Evolutionary conservation across 2,113 vertebrate genomes (phyloP), one percentile per base, ranked within the genome.

Genomic region (Nothocercus nigrocapillus): DNA sequence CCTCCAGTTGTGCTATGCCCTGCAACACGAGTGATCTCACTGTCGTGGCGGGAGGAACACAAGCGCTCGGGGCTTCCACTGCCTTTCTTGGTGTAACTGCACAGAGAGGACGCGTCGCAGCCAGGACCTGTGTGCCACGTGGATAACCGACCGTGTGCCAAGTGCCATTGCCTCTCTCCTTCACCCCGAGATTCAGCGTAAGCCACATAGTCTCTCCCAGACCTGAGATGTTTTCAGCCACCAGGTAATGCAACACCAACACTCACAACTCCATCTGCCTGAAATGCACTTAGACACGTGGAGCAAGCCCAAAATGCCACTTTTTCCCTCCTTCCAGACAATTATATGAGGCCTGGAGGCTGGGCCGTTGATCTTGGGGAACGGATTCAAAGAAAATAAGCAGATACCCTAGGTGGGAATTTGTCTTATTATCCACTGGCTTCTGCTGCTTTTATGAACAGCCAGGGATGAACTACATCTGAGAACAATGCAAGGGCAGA

Each of bases 31-130:
- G 84, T 85, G 67, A 93, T 32, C 81, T 93, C 81, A 74, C 68
- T 77, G 1, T 7, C 14, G 9, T 1, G 0, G 69, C 61, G 30
- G 67, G 10, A 75, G 42, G 42, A 61, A 59, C 54, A 25, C 18
- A 13, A 34, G 61, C 2, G 0, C 67, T 20, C 1, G 0, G 5
- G 27, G 62, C 24, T 2, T 0, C 7, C 1, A 0, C 81, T 76
- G 85, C 89, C 89, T 83, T 91, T 75, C 77, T 80, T 45, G 82
- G 85, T 42, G 5, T 11, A 20, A 63, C 3, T 9, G 18, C 42
- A 1, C 5, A 20, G 20, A 32, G 0, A 3, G 14, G 13, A 7
- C 0, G 1, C n/a, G 19, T 11, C 5, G 5, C 2, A 0, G 7
- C 8, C 1, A 0, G 69, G n/a, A 25, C 34, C 1, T 10, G 24